Conservation (phyloP, 1,140 invertebrate genomes). For the Psix sp. region DNA sequence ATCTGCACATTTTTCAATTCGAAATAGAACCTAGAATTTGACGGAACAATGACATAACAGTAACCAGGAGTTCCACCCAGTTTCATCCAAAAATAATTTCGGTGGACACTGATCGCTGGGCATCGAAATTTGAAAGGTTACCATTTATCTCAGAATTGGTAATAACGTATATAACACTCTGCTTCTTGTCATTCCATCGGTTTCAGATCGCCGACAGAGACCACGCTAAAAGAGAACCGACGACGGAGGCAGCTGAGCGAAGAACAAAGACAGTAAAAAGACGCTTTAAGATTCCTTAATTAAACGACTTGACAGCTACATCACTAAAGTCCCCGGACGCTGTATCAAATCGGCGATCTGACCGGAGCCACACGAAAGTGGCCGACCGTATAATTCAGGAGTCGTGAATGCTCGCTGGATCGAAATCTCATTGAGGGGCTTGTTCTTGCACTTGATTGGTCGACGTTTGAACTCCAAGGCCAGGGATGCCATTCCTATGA, state of each 20-base stretch:
- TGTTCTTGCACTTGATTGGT: conserved; percentile 44
- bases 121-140: conserved; percentile 43
- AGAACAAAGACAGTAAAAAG: conserved; percentile 10
- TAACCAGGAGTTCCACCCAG: background rate
- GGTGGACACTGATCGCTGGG: conserved; percentile 5
- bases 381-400: conserved; percentile 42
- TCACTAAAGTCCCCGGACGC: conserved; percentile 53
- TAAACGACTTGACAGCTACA: conserved; percentile 73
- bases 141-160: conserved; percentile 43
- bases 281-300: conserved; percentile 70
- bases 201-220: conserved; percentile 20
- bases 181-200: conserved; percentile 40
- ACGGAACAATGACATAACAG: conserved; percentile 23
- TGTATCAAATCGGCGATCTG: conserved; percentile 63
- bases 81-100: conserved; percentile 17
- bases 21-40: background rate
- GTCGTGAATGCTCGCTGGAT: conserved; percentile 6
- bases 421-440: conserved; percentile 5
- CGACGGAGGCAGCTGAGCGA: background rate
- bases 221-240: conserved; percentile 14
- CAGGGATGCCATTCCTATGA: conserved; percentile 30
- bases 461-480: conserved; percentile 39
- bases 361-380: conserved; percentile 20
- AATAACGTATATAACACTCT: conserved; percentile 44
- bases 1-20: conserved; percentile 1